Percentiles rank a stretch among this genome's conserved stretches.
These are phyloP conservation scores for Tapera naevia DNA, from an alignment of 2,797 vertebrate genomes.

Conservation along the genomic window DNA sequence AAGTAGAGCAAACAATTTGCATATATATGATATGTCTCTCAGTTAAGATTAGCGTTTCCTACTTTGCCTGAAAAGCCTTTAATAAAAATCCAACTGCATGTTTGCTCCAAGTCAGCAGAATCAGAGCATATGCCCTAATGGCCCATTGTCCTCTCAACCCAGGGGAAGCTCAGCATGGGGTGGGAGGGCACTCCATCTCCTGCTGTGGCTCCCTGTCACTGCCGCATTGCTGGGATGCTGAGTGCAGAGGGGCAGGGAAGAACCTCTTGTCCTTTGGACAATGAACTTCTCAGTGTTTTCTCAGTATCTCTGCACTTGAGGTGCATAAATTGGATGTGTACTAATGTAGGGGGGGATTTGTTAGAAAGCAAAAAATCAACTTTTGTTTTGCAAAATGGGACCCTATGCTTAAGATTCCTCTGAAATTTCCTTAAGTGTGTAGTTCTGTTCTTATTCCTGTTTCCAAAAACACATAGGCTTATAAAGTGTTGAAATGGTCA, in stretches of 20 bases:
- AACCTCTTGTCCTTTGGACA: neutral
- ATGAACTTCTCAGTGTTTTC: neutral
- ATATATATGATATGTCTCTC: conserved; percentile 64
- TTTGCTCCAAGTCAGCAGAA: conserved; percentile 5
- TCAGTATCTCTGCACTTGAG: neutral
- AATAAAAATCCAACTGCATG: conserved; percentile 8
- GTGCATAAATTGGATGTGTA: fast-evolving
- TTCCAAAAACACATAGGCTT: neutral
- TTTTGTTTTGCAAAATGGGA: neutral
- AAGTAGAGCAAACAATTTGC: conserved; percentile 71
- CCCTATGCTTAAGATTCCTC: neutral
- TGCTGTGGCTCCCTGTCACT: fast-evolving
- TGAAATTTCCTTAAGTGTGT: neutral
- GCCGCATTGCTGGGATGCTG: neutral
- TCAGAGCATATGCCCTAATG: neutral
- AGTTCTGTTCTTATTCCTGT: neutral
- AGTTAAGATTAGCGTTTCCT: conserved; percentile 63
- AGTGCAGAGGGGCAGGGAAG: neutral
- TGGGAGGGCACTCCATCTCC: neutral
- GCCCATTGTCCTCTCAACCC: neutral
- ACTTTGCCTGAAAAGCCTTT: conserved; percentile 33
- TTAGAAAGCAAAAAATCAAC: neutral
- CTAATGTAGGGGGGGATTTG: neutral
- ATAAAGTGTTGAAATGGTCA: neutral
- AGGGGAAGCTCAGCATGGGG: neutral